Evolutionary conservation across 2,888 invertebrate species (phyloP), one percentile per base, ranked within the genome.

Genomic region (Cremastinae sp.): DNA sequence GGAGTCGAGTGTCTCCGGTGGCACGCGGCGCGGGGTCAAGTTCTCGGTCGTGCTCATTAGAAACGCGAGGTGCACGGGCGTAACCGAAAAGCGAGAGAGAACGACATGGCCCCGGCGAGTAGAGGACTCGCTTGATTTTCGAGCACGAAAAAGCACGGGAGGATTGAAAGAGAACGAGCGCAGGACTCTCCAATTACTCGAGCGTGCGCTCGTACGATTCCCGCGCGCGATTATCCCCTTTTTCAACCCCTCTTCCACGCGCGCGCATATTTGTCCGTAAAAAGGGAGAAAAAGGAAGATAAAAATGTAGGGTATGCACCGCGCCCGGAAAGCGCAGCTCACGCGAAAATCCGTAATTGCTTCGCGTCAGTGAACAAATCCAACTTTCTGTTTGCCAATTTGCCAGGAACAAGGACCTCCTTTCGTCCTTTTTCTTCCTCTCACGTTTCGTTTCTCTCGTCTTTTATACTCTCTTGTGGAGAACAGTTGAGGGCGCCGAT

Each of bases 11-110:
- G 59, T 65, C 69, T 70, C 73, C 66, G n/a, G n/a, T 65, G 79
- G 75, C 77, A 78, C 78, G 78, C 80, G 80, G 78, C 80, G 80
- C 81, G 80, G 85, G 88, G 87, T 88, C 88, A 88, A 88, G 88
- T 88, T 88, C 87, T 88, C 83, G 85, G 87, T 85, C 85, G 87
- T 83, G 82, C 64, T 88, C 87, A 86, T 87, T 88, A 86, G 87
- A 88, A 87, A 85, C 84, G 84, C 84, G 84, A 86, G 80, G 81
- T 80, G 75, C n/a, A n/a, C n/a, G n/a, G 79, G 78, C 38, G 49
- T 34, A 43, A 14, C 59, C 54, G 59, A 45, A 72, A 10, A 78
- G 64, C 74, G 78, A 76, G 78, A 78, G 78, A 76, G 70, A 77
- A 59, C 43, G 59, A 59, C 45, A 49, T 16, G 47, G 53, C 34